Evolutionary conservation across 2,113 vertebrate genomes (phyloP).

Genomic region (Regulus satrapa): DNA sequence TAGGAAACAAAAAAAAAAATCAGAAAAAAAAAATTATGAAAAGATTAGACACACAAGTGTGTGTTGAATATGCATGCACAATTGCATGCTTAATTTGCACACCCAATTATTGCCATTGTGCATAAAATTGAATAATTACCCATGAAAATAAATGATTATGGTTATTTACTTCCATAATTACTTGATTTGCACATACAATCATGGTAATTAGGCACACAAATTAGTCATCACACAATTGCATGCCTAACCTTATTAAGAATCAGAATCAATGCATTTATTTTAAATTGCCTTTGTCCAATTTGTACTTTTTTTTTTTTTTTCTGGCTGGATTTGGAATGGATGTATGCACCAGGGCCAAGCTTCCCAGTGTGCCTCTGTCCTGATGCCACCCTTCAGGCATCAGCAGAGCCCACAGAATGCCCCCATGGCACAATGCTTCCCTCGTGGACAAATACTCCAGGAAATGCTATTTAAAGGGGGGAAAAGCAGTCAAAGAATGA

Average conservation of each 20-base stretch:
- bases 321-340: background rate
- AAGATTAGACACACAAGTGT: slow-evolving; percentile 66
- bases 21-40: slow-evolving; percentile 5
- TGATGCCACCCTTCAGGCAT: background rate
- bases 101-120: slow-evolving; percentile 69
- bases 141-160: slow-evolving; percentile 71
- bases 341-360: background rate
- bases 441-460: background rate
- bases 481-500: background rate
- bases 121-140: slow-evolving; percentile 73
- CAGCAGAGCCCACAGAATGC: background rate
- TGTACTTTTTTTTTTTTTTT: background rate
- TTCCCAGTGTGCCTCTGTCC: background rate
- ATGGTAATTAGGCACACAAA: slow-evolving; percentile 71
- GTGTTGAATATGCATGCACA: slow-evolving; percentile 69
- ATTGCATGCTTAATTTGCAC: slow-evolving; percentile 73
- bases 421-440: accelerated
- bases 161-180: slow-evolving; percentile 72
- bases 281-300: slow-evolving; percentile 44
- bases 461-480: background rate
- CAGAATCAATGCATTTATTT: slow-evolving; percentile 61
- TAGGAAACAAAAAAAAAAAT: background rate
- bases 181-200: slow-evolving; percentile 71
- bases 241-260: slow-evolving; percentile 71
- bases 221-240: slow-evolving; percentile 71